These are phyloP conservation scores for Drosophila maculinotata DNA, from an alignment of 2,888 invertebrate genomes.

Conservation along the genomic window DNA sequence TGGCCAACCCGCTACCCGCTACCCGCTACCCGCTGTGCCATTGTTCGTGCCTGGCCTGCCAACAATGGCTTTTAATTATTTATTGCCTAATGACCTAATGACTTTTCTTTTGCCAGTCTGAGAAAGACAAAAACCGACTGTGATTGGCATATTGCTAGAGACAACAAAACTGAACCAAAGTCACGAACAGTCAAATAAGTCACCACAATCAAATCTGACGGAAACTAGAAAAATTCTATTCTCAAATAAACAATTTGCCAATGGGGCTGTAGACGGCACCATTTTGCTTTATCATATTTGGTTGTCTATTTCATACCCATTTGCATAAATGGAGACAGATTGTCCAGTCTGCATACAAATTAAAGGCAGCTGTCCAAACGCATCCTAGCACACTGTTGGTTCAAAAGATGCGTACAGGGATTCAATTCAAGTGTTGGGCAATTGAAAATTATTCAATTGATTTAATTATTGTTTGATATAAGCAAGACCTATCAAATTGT, in stretches of 20 bases:
- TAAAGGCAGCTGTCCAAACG: too few relatives aligned
- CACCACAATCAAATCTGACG: neutral
- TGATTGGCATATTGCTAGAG: slow-evolving; percentile 41
- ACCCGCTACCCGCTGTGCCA: slow-evolving; percentile 12
- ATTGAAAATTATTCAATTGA: too few relatives aligned
- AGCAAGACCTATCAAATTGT: too few relatives aligned
- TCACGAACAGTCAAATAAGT: slow-evolving; percentile 48
- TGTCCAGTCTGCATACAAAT: too few relatives aligned
- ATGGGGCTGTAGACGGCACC: neutral
- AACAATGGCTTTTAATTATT: slow-evolving; percentile 71
- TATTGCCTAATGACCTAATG: slow-evolving; percentile 73
- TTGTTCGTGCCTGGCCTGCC: slow-evolving; percentile 53
- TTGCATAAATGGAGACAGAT: too few relatives aligned
- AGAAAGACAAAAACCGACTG: slow-evolving; percentile 33
- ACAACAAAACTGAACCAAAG: slow-evolving; percentile 42
- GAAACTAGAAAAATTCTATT: neutral
- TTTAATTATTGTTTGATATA: too few relatives aligned
- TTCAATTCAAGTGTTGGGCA: too few relatives aligned
- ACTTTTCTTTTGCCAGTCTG: slow-evolving; percentile 56
- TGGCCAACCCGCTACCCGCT: slow-evolving; percentile 25
- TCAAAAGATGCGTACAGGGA: too few relatives aligned
- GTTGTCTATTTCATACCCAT: neutral
- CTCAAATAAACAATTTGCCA: neutral
- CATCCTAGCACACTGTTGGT: too few relatives aligned
- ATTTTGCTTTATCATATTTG: neutral